phyloP scores from a whole-genome alignment of 2,888 invertebrate genomes.

The Drosophila merina region DNA sequence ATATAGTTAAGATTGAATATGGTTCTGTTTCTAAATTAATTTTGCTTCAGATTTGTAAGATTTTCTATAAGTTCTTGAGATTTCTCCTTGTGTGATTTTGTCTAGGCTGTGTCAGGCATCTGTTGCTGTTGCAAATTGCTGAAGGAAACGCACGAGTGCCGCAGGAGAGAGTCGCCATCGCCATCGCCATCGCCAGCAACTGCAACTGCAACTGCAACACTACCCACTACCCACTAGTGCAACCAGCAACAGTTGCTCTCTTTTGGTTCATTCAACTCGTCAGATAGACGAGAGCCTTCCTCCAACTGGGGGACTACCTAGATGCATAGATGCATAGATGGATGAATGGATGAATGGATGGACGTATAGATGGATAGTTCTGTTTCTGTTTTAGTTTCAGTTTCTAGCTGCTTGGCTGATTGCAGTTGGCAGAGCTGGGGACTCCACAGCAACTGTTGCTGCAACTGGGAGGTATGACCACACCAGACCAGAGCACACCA shows the following conservation, averaged over 20 bases:
- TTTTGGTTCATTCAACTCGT: conserved; percentile 74
- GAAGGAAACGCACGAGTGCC: conserved; percentile 78
- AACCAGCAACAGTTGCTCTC: conserved; percentile 49
- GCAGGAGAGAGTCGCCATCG: conserved; percentile 50
- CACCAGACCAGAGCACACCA: conserved; percentile 33
- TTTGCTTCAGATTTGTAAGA: too few relatives aligned
- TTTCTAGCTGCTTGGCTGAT: conserved; percentile 69
- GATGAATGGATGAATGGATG: conserved; percentile 42
- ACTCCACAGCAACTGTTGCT: conserved; percentile 45
- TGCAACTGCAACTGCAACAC: conserved; percentile 6
- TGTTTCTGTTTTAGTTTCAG: conserved; percentile 31
- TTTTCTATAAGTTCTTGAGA: too few relatives aligned
- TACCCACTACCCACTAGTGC: conserved; percentile 14
- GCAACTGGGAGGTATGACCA: conserved; percentile 62
- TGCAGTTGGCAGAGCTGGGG: conserved; percentile 57
- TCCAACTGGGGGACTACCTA: conserved; percentile 32
- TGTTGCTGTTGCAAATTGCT: conserved; percentile 70
- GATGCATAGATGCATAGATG: conserved; percentile 41
- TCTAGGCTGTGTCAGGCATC: conserved; percentile 61
- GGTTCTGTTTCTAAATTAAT: too few relatives aligned
- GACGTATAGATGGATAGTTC: conserved; percentile 40
- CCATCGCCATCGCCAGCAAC: conserved; percentile 30
- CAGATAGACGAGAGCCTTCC: conserved; percentile 42
- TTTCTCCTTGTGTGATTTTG: conserved; percentile 4
- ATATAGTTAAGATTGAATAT: too few relatives aligned